Percentiles rank a stretch among this genome's conserved stretches.
Conservation (phyloP, 2,888 invertebrate species). For the Subacronicta megacephala region DNA sequence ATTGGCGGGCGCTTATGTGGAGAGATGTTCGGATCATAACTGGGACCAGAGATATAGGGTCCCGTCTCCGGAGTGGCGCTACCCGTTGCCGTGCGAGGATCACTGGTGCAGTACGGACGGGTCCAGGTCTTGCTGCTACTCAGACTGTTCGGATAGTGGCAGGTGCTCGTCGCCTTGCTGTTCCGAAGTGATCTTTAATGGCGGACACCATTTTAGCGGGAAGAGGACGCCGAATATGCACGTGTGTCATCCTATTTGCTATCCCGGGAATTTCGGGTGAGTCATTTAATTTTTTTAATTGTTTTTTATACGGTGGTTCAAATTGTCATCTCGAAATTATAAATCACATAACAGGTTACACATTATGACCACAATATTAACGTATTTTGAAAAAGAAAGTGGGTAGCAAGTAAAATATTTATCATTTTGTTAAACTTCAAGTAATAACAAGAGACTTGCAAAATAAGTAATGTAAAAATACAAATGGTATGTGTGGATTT, state of each 20-base stretch:
- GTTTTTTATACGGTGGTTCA: too few species aligned
- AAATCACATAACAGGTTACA: too few species aligned
- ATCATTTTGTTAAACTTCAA: too few species aligned
- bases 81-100: slow-evolving; percentile 75
- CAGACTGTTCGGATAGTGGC: slow-evolving; percentile 82
- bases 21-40: slow-evolving; percentile 78
- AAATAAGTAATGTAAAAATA: too few species aligned
- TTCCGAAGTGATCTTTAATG: slow-evolving; percentile 88
- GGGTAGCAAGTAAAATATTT: too few species aligned
- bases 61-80: slow-evolving; percentile 79
- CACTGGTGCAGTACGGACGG: slow-evolving; percentile 75
- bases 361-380: too few species aligned
- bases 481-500: too few species aligned
- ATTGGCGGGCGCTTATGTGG: slow-evolving; percentile 83
- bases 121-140: slow-evolving; percentile 73
- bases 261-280: slow-evolving; percentile 86
- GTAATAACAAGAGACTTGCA: too few species aligned
- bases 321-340: too few species aligned
- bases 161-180: slow-evolving; percentile 86
- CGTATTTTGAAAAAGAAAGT: too few species aligned
- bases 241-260: slow-evolving; percentile 76
- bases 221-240: slow-evolving; percentile 72
- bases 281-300: slow-evolving; percentile 51
- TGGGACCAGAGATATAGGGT: slow-evolving; percentile 74
- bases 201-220: slow-evolving; percentile 84